A percentile compares a stretch with the other conserved stretches of the same genome.
These are phyloP conservation scores for Rhinopithecus roxellana DNA, from an alignment of 2,113 vertebrate species.

Conservation along the genomic window DNA sequence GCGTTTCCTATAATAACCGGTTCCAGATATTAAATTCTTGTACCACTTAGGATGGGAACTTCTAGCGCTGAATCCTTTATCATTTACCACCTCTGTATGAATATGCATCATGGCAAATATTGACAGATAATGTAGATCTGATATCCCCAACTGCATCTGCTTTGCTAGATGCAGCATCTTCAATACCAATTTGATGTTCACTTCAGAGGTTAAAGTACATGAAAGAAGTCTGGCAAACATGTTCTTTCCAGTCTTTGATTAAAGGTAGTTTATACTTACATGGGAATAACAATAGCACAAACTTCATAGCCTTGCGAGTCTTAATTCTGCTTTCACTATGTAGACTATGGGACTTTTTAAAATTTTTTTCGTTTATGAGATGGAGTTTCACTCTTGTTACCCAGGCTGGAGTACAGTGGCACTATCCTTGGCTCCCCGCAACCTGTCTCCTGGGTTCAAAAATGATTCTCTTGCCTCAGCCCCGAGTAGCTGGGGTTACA, in stretches of 20 bases:
- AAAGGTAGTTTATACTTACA: not conserved
- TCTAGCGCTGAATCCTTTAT: not conserved
- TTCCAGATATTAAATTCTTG: not conserved
- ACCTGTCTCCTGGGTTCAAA: too few species aligned
- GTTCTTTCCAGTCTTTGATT: not conserved
- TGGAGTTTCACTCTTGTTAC: too few species aligned
- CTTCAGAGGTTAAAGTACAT: not conserved
- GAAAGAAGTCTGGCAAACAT: not conserved
- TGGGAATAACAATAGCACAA: not conserved
- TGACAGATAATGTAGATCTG: not conserved
- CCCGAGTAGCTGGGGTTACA: too few species aligned
- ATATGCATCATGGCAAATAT: not conserved
- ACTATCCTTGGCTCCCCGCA: too few species aligned
- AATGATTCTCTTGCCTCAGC: too few species aligned
- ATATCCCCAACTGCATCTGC: not conserved
- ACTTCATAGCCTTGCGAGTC: not conserved
- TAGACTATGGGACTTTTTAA: not conserved
- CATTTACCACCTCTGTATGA: not conserved
- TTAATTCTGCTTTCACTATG: not conserved
- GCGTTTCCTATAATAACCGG: not conserved
- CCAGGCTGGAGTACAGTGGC: too few species aligned
- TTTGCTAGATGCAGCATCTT: not conserved
- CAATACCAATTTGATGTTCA: not conserved
- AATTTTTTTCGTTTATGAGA: too few species aligned
- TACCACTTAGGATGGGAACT: not conserved